Percentiles rank a stretch among this genome's conserved stretches.
These are phyloP conservation scores for Rhynchophorus ferrugineus DNA, from an alignment of 1,140 invertebrate species.

Conservation along the genomic window DNA sequence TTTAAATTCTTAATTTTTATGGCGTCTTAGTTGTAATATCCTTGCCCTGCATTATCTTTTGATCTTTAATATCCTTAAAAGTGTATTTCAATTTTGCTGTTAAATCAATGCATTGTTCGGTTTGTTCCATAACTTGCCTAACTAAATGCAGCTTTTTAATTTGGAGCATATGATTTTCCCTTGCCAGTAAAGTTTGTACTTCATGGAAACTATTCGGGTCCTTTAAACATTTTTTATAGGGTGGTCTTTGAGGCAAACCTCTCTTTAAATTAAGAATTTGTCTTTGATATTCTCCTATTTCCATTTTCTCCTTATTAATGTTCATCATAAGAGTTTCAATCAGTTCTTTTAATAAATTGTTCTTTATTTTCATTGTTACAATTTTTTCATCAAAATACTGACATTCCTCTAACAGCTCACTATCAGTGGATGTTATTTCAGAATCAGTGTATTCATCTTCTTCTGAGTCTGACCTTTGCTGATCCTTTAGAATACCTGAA, in stretches of 20 bases:
- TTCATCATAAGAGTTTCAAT: slow-evolving; percentile 27
- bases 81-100: slow-evolving; percentile 23
- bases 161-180: slow-evolving; percentile 40
- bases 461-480: slow-evolving; percentile 5
- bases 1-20: no score
- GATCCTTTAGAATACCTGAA: background rate
- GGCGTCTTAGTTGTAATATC: background rate
- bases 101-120: slow-evolving; percentile 36
- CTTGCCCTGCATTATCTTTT: background rate
- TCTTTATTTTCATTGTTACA: slow-evolving; percentile 33
- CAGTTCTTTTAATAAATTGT: slow-evolving; percentile 29
- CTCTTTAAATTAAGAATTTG: slow-evolving; percentile 14
- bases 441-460: slow-evolving; percentile 8
- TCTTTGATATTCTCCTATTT: slow-evolving; percentile 29
- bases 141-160: slow-evolving; percentile 40
- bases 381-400: slow-evolving; percentile 23
- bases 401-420: slow-evolving; percentile 14
- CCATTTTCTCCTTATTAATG: slow-evolving; percentile 31
- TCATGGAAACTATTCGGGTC: slow-evolving; percentile 33
- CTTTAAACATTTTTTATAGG: slow-evolving; percentile 10
- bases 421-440: slow-evolving; percentile 11
- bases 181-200: slow-evolving; percentile 32
- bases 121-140: slow-evolving; percentile 38
- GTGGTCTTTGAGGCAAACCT: background rate
- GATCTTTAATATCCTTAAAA: background rate